Evolutionary conservation across 2,888 invertebrate species (phyloP).

Genomic region (Clusia tigrina): DNA sequence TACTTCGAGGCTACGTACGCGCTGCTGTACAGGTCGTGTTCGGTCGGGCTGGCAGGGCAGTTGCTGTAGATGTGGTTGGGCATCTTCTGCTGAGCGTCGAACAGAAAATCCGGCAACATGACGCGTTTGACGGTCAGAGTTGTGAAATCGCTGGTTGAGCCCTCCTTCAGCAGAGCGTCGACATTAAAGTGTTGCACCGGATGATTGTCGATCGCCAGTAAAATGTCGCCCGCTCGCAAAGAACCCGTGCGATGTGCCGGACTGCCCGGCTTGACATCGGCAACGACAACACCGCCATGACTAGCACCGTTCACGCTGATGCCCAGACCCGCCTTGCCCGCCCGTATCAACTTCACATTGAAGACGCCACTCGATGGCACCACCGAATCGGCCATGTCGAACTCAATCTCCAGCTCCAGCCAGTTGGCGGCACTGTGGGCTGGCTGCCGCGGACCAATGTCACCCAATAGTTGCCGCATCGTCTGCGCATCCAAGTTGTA

Average conservation of each 20-base stretch:
- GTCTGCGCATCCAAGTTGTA: constrained; percentile 71
- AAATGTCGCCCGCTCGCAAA: constrained; percentile 83
- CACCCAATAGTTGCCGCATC: constrained; percentile 65
- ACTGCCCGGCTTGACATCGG: constrained; percentile 89
- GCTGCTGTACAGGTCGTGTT: constrained; percentile 59
- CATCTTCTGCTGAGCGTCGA: constrained; percentile 57
- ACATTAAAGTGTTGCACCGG: constrained; percentile 70
- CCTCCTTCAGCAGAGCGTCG: constrained; percentile 61
- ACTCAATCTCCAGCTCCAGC: constrained; percentile 83
- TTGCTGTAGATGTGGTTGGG: constrained; percentile 60
- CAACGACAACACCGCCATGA: constrained; percentile 75
- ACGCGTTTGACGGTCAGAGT: constrained; percentile 63
- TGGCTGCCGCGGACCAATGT: constrained; percentile 27
- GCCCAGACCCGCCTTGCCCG: constrained; percentile 80
- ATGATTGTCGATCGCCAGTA: constrained; percentile 87
- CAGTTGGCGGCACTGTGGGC: constrained; percentile 66
- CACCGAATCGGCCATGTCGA: constrained; percentile 90
- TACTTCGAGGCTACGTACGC: constrained; percentile 55
- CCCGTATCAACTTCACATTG: constrained; percentile 83
- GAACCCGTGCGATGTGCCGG: constrained; percentile 90
- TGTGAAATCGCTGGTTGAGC: constrained; percentile 54
- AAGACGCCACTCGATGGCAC: constrained; percentile 91
- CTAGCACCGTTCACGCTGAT: constrained; percentile 83
- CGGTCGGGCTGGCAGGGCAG: constrained; percentile 50
- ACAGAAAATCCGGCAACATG: constrained; percentile 62